Conservation (phyloP, 2,888 invertebrate genomes). For the Ichneumoninae sp. region DNA sequence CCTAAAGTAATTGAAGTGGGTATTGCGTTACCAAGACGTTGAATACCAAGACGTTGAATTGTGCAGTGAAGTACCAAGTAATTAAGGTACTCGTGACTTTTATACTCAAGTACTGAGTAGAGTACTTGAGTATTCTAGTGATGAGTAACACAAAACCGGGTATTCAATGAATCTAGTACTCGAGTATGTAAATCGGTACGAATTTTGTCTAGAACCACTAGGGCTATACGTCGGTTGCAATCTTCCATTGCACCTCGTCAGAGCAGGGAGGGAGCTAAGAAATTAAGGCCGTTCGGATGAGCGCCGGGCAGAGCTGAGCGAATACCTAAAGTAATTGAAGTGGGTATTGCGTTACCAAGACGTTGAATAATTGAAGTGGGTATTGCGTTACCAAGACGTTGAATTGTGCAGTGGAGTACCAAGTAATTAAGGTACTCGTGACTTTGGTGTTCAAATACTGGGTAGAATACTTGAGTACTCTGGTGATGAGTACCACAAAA, state of each 20-base stretch:
- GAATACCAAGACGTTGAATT: neutral
- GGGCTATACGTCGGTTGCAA: slow-evolving; percentile 7
- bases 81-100: neutral
- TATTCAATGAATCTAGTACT: neutral
- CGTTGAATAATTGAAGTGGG: neutral
- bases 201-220: slow-evolving; percentile 16
- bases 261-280: neutral
- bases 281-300: neutral
- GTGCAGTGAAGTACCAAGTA: no score
- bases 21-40: neutral
- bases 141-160: neutral
- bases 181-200: neutral
- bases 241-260: slow-evolving; percentile 34
- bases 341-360: neutral
- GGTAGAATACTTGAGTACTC: no score
- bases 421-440: neutral
- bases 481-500: neutral
- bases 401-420: no score
- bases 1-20: neutral
- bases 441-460: no score
- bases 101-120: no score
- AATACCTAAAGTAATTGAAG: neutral
- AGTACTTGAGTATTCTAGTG: neutral
- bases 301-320: neutral
- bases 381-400: neutral